These are phyloP conservation scores for Novumbra hubbsi DNA, from an alignment of 2,797 vertebrate genomes.

Conservation along the genomic window DNA sequence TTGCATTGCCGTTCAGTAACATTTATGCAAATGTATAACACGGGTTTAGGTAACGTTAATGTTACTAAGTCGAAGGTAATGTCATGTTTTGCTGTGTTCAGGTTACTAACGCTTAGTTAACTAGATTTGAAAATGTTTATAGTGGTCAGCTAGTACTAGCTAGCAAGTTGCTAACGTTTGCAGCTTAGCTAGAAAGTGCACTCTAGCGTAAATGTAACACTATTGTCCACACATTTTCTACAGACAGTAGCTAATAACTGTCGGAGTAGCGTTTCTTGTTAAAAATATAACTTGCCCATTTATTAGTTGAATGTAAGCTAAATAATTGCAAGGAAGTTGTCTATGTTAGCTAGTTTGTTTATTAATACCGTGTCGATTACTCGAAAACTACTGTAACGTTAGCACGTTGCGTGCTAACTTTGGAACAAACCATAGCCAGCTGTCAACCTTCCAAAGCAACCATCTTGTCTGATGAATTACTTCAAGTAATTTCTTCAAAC, in stretches of 20 bases:
- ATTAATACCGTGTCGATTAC: neutral
- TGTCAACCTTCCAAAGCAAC: slow-evolving; percentile 13
- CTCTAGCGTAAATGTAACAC: neutral
- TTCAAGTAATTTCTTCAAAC: neutral
- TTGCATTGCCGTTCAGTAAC: neutral
- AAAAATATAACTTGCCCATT: neutral
- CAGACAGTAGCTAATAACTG: neutral
- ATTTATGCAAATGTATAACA: neutral
- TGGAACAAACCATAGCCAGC: neutral
- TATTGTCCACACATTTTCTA: neutral
- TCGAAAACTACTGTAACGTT: neutral
- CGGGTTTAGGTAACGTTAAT: neutral
- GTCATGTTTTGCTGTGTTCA: no score
- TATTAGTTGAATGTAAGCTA: neutral
- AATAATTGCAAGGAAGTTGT: neutral
- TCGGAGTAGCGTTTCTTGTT: neutral
- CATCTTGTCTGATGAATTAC: slow-evolving; percentile 2
- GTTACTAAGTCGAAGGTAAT: no score
- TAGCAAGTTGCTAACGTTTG: neutral
- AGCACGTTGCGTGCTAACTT: slow-evolving; percentile 3
- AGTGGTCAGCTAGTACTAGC: neutral
- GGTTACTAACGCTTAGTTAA: neutral
- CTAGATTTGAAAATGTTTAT: neutral
- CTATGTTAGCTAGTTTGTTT: neutral
- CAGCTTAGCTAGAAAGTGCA: neutral